Percentiles rank a stretch among this genome's conserved stretches.
Evolutionary conservation across 2,797 vertebrate species (phyloP).

Genomic region (Falco biarmicus): DNA sequence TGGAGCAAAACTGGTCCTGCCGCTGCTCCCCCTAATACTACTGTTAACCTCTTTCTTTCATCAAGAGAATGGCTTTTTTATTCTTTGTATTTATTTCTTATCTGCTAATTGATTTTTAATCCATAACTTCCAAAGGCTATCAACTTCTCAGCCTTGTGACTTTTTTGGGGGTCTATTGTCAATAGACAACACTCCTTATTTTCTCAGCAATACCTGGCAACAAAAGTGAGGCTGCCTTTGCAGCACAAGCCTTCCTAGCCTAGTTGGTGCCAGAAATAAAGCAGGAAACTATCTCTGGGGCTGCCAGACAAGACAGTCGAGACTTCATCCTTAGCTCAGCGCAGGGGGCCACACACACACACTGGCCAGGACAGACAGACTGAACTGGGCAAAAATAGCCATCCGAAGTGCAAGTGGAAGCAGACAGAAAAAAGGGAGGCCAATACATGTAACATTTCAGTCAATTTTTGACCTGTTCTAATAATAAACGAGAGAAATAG

Average conservation of each 20-base stretch:
- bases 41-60: background rate
- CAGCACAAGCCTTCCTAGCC: background rate
- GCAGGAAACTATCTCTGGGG: background rate
- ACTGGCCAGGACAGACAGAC: background rate
- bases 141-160: background rate
- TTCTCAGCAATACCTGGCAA: background rate
- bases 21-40: background rate
- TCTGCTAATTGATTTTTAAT: conserved; percentile 23
- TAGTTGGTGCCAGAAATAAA: background rate
- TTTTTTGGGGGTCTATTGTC: background rate
- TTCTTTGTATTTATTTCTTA: background rate
- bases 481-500: background rate
- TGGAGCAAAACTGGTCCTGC: background rate
- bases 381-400: background rate
- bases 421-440: background rate
- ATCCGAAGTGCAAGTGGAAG: background rate
- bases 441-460: background rate
- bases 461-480: conserved; percentile 15
- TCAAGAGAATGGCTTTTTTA: background rate
- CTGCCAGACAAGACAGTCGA: background rate
- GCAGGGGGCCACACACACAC: background rate
- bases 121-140: background rate
- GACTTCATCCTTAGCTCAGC: background rate
- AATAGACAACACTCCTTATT: background rate
- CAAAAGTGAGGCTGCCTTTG: background rate